phyloP scores from a whole-genome alignment of 1,140 invertebrate species.

The Drosophila truncata region DNA sequence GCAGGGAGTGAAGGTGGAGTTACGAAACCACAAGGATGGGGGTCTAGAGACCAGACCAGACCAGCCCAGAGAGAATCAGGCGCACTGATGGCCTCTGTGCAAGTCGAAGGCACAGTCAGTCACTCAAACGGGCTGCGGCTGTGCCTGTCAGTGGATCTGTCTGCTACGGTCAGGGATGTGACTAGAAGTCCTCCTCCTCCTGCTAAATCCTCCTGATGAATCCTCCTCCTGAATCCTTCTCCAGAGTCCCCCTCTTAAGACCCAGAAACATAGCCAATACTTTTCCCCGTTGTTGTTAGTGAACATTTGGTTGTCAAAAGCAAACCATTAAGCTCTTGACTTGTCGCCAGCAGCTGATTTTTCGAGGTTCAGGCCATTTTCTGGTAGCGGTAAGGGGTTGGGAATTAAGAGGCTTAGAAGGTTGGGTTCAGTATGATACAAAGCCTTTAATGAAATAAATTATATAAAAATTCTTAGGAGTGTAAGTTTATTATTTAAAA shows the following conservation, averaged over 20 bases:
- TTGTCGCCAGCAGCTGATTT: slow-evolving; percentile 52
- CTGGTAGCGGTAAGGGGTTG: not conserved
- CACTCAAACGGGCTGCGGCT: slow-evolving; percentile 67
- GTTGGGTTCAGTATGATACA: no score
- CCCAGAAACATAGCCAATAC: slow-evolving; percentile 5
- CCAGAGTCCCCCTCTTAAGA: not conserved
- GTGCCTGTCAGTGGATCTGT: slow-evolving; percentile 60
- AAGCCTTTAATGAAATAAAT: not conserved
- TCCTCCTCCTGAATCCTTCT: not conserved
- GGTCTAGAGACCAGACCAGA: not conserved
- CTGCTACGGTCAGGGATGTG: slow-evolving; percentile 34
- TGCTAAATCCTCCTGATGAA: not conserved
- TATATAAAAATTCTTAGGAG: no score
- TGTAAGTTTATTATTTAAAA: not conserved
- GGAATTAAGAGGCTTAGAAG: not conserved
- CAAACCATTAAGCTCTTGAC: slow-evolving; percentile 69
- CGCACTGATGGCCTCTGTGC: slow-evolving; percentile 43
- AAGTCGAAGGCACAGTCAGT: slow-evolving; percentile 78
- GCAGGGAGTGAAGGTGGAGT: not conserved
- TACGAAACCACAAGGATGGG: not conserved
- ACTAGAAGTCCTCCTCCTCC: not conserved
- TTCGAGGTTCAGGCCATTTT: not conserved
- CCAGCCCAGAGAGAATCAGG: slow-evolving; percentile 13
- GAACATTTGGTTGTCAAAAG: slow-evolving; percentile 53
- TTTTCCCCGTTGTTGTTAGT: slow-evolving; percentile 10